Evolutionary conservation across 2,113 vertebrate species (phyloP).

Genomic region (Okapia johnstoni): DNA sequence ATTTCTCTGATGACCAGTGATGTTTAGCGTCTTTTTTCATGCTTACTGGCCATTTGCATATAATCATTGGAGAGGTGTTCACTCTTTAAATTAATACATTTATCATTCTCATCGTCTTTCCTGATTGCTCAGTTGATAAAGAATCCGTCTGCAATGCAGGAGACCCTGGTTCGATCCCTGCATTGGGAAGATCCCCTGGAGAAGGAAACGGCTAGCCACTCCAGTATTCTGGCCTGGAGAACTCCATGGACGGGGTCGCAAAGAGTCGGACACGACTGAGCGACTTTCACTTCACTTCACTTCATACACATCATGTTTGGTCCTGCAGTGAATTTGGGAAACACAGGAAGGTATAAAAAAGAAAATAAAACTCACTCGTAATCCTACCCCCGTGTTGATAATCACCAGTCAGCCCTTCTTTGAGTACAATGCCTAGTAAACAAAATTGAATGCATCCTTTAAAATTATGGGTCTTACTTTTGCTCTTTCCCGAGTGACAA

Average conservation of each 20-base stretch:
- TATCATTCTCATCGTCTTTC: rapidly evolving
- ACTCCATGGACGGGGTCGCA: not conserved
- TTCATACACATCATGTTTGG: not conserved
- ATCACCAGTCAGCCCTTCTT: not conserved
- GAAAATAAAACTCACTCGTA: not conserved
- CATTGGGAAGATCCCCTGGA: not conserved
- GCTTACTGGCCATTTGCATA: rapidly evolving
- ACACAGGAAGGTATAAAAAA: not conserved
- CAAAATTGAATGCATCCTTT: not conserved
- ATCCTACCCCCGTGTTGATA: rapidly evolving
- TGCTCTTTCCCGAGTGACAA: not conserved
- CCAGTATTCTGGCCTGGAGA: not conserved
- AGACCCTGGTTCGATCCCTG: not conserved
- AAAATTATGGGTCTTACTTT: not conserved
- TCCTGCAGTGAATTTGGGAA: not conserved
- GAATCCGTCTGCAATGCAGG: not conserved
- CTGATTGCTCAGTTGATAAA: not conserved
- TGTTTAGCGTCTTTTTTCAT: rapidly evolving
- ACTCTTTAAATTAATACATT: not conserved
- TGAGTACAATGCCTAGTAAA: not conserved
- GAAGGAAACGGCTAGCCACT: not conserved
- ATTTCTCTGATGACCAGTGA: no score
- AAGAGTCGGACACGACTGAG: not conserved
- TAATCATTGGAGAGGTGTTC: no score
- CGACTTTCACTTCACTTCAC: not conserved